phyloP scores from a whole-genome alignment of 2,113 vertebrate species.

The Prunella himalayana region DNA sequence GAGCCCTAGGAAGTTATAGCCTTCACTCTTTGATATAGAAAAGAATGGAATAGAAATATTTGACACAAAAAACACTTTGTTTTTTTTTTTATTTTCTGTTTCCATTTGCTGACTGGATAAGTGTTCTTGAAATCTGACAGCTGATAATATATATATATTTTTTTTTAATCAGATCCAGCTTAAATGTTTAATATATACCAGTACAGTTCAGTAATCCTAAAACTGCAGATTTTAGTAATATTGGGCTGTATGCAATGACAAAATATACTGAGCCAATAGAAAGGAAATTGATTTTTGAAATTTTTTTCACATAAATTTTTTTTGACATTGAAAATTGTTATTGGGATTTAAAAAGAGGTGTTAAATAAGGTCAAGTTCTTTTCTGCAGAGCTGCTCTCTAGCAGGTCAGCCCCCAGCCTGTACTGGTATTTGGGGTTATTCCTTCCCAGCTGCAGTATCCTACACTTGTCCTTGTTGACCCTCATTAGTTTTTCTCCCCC shows the following conservation, averaged over 20 bases:
- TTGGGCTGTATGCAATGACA: rapidly evolving
- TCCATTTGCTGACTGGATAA: neutral
- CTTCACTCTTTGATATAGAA: neutral
- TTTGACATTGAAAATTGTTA: neutral
- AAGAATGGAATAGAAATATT: neutral
- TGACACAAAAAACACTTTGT: neutral
- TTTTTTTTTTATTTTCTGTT: neutral
- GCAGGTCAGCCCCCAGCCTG: rapidly evolving
- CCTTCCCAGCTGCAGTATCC: neutral
- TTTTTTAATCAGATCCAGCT: neutral
- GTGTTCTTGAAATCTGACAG: neutral
- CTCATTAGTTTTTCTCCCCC: neutral
- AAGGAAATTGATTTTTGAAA: neutral
- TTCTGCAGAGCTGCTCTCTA: neutral
- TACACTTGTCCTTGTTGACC: neutral
- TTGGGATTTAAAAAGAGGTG: neutral
- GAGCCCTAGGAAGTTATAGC: neutral
- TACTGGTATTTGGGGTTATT: neutral
- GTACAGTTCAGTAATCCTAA: neutral
- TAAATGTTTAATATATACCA: neutral
- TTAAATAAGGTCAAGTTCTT: neutral
- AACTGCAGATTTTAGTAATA: neutral
- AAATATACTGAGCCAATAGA: neutral
- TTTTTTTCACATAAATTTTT: neutral
- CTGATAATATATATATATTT: neutral